Conservation (phyloP, 2,797 vertebrate species). For the Melanogrammus aeglefinus region DNA sequence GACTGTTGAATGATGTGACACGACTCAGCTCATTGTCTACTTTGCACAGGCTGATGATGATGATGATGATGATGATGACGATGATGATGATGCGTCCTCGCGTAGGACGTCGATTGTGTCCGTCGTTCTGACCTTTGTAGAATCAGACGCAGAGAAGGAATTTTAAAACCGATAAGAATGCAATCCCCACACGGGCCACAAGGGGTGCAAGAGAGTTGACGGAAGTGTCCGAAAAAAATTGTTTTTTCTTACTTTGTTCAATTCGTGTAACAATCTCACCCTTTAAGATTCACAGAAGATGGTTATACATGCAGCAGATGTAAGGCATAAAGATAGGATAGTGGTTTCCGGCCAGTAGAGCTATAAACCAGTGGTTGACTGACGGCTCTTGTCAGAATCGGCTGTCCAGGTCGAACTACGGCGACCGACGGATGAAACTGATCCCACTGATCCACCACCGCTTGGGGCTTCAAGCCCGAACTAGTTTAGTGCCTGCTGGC, state of each 20-base stretch:
- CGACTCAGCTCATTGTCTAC: slow-evolving; percentile 59
- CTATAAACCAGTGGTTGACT: too few species aligned
- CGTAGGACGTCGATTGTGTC: slow-evolving; percentile 24
- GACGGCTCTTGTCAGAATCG: too few species aligned
- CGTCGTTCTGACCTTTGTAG: slow-evolving; percentile 39
- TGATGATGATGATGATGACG: slow-evolving; percentile 26
- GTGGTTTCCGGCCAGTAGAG: not conserved
- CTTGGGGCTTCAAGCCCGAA: not conserved
- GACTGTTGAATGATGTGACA: slow-evolving; percentile 74
- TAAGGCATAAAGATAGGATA: slow-evolving; percentile 12
- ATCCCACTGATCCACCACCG: not conserved
- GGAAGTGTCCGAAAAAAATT: slow-evolving; percentile 6
- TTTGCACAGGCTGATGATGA: slow-evolving; percentile 61
- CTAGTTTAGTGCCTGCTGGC: slow-evolving; percentile 38
- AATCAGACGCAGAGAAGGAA: slow-evolving; percentile 51
- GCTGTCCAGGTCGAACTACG: too few species aligned
- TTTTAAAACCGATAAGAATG: slow-evolving; percentile 45
- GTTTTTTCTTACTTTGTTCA: slow-evolving; percentile 59
- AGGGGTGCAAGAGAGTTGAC: not conserved
- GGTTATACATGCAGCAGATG: slow-evolving; percentile 34
- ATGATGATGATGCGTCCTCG: slow-evolving; percentile 33
- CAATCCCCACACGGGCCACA: not conserved
- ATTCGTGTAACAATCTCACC: slow-evolving; percentile 58
- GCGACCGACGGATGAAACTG: not conserved
- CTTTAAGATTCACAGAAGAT: slow-evolving; percentile 52